These are phyloP conservation scores for Lithophane leautieri DNA, from an alignment of 2,888 invertebrate species.

Conservation along the genomic window DNA sequence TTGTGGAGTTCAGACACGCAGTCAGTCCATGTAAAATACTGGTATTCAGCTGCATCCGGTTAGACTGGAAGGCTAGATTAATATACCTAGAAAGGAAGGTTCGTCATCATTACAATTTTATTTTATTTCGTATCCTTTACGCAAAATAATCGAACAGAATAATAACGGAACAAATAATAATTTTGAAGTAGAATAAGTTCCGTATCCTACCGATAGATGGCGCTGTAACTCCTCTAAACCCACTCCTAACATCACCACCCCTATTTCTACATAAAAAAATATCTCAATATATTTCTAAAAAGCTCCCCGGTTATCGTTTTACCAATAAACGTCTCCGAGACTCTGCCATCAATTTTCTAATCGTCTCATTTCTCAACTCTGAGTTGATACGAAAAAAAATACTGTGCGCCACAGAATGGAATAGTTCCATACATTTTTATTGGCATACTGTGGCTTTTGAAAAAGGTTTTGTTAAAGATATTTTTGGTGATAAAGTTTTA, in stretches of 20 bases:
- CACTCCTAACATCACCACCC: background rate
- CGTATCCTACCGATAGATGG: slow-evolving; percentile 19
- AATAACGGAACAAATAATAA: background rate
- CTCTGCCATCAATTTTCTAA: slow-evolving; percentile 66
- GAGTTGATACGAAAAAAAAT: slow-evolving; percentile 62
- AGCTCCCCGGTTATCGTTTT: slow-evolving; percentile 58
- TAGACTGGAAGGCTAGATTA: too few relatives aligned
- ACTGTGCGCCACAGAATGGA: slow-evolving; percentile 46
- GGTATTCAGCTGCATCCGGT: too few relatives aligned
- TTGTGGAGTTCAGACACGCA: too few relatives aligned
- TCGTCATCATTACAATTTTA: background rate
- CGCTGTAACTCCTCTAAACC: slow-evolving; percentile 12
- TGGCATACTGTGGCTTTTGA: slow-evolving; percentile 33
- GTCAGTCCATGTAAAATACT: too few relatives aligned
- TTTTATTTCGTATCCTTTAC: background rate
- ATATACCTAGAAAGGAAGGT: background rate
- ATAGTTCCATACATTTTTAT: slow-evolving; percentile 20
- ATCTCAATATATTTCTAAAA: slow-evolving; percentile 58
- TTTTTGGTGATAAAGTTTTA: slow-evolving; percentile 51
- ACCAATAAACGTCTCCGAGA: slow-evolving; percentile 61
- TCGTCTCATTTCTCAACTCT: slow-evolving; percentile 61
- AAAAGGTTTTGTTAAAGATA: slow-evolving; percentile 5
- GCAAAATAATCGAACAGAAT: background rate
- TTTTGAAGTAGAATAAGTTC: background rate
- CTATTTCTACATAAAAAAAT: slow-evolving; percentile 45